A percentile compares a stretch with the other conserved stretches of the same genome.
These are phyloP conservation scores for Iselma pallidipennis DNA, from an alignment of 2,888 invertebrate genomes.

Conservation along the genomic window DNA sequence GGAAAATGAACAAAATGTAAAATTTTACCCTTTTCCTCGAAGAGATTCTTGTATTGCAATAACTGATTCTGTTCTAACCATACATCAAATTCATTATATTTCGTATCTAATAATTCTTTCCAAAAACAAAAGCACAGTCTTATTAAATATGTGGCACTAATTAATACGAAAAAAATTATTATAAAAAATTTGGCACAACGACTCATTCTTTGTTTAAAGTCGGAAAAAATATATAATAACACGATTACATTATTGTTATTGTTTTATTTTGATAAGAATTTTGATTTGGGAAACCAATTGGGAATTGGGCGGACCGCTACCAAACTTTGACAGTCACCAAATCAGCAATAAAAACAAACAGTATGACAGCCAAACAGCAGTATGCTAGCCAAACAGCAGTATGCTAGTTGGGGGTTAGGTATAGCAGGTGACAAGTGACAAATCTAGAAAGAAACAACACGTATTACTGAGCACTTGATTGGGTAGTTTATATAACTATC, in stretches of 20 bases:
- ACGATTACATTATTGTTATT: neutral
- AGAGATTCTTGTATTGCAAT: conserved; percentile 69
- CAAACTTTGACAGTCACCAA: neutral
- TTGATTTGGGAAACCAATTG: no score
- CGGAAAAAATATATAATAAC: no score
- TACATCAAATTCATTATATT: conserved; percentile 65
- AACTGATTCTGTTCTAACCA: conserved; percentile 79
- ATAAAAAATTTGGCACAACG: conserved; percentile 56
- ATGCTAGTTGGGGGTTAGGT: no score
- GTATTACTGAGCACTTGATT: no score
- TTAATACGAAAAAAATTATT: conserved; percentile 58
- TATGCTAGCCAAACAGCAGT: no score
- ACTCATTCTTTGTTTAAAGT: conserved; percentile 39
- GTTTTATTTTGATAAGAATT: no score
- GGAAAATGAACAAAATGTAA: neutral
- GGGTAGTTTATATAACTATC: no score
- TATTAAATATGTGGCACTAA: conserved; percentile 57
- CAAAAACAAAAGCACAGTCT: conserved; percentile 57
- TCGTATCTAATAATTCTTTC: conserved; percentile 47
- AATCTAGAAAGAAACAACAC: neutral
- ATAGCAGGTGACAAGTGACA: no score
- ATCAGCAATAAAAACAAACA: neutral
- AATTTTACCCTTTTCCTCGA: conserved; percentile 72
- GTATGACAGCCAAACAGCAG: no score
- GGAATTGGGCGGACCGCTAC: neutral